Evolutionary conservation across 2,888 invertebrate genomes (phyloP), one percentile per base, ranked within the genome.

Genomic region (Chrysolina americana): DNA sequence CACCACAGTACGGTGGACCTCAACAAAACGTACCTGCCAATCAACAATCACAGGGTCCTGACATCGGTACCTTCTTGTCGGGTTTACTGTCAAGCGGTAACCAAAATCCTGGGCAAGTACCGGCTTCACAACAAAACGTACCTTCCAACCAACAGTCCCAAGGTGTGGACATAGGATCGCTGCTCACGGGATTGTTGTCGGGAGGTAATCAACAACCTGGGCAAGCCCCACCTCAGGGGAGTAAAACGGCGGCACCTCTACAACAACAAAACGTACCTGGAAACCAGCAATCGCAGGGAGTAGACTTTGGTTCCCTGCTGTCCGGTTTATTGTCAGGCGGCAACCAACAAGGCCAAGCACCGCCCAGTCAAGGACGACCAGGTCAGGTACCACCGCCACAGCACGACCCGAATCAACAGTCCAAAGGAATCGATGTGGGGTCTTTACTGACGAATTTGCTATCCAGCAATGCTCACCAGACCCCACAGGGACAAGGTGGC

Each of bases 271-370:
- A 65, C 11, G 48, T 47, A 15, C 47, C 65, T 21, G 65, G 47
- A 47, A 48, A n/a, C 28, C 47, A 47, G 23, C 65, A 65, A 21
- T 48, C 44, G n/a, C 65, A 65, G 23, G 65, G 70, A 65, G 70
- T 70, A 48, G 74, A 59, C 71, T 71, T 63, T 17, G 36, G 70
- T 11, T 79, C 77, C 56, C 68, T 75, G 11, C 56, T 80, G 11
- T 65, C 76, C 15, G 74, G 76, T n/a, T 41, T 79, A 56, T 69
- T 79, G 41, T 76, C 78, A 47, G 75, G 77, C 23, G 77, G 77
- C 23, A 59, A 71, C 21, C 68, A 75, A 56, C 65, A 5, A 17
- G 48, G 53, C 0, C 53, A 53, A 13, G 53, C 5, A 65, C 41
- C 19, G n/a, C 53, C 53, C 5, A 15, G 21, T 21, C 53, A 53